phyloP scores from a whole-genome alignment of 2,888 invertebrate genomes.

The Gerris lacustris region DNA sequence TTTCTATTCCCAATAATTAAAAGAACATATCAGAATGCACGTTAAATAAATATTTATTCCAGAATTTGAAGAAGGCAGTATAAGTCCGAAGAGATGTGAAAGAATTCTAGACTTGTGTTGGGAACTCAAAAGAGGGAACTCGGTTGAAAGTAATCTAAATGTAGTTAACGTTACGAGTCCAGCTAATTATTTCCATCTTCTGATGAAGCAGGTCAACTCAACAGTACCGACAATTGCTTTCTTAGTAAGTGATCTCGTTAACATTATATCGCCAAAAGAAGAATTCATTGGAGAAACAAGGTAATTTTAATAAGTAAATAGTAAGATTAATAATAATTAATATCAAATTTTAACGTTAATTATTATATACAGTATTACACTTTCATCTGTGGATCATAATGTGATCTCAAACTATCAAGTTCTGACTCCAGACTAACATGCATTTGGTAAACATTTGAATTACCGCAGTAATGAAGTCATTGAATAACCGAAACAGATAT shows the following conservation, averaged over 20 bases:
- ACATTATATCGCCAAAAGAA: background rate
- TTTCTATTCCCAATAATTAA: no score
- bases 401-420: no score
- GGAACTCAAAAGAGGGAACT: background rate
- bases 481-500: no score
- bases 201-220: background rate
- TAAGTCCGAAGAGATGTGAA: background rate
- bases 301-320: background rate
- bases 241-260: background rate
- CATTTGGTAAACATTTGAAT: no score
- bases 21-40: no score
- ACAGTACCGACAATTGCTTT: background rate
- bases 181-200: slow-evolving; percentile 8
- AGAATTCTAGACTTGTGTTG: background rate
- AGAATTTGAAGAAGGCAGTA: background rate
- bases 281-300: background rate
- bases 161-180: background rate
- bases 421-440: no score
- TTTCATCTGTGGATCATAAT: no score
- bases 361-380: no score
- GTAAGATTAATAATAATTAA: no score
- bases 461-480: no score
- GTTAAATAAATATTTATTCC: background rate
- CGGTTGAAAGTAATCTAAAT: background rate
- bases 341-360: no score